These are phyloP conservation scores for Alcedo quadribrachys DNA, from an alignment of 2,797 vertebrate genomes.

Conservation along the genomic window DNA sequence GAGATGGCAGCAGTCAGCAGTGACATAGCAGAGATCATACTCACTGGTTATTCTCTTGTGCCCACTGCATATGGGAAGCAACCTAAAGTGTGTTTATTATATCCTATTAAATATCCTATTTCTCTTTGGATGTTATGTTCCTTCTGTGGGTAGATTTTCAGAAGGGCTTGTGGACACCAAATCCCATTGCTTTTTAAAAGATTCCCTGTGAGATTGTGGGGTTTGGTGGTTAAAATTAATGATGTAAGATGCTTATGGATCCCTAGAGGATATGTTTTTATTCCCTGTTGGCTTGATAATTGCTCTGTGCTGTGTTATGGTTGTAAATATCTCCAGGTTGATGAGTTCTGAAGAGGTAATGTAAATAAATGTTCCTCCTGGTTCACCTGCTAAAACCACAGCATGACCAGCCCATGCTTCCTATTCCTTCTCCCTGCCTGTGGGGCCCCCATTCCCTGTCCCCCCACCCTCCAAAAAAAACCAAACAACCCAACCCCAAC, in stretches of 20 bases:
- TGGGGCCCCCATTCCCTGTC: not conserved
- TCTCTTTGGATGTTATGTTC: not conserved
- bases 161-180: not conserved
- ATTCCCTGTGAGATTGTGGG: not conserved
- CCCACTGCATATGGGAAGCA: not conserved
- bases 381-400: not conserved
- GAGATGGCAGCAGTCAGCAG: too few relatives aligned
- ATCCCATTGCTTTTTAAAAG: not conserved
- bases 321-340: not conserved
- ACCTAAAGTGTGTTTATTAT: not conserved
- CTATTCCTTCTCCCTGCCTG: not conserved
- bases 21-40: not conserved
- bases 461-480: not conserved
- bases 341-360: not conserved
- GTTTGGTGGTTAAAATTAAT: not conserved
- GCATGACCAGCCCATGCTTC: not conserved
- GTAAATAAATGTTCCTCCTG: not conserved
- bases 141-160: not conserved
- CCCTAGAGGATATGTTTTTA: not conserved
- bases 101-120: not conserved
- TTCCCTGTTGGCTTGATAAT: not conserved
- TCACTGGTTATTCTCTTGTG: not conserved
- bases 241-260: not conserved
- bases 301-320: not conserved
- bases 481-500: not conserved